These are phyloP conservation scores for Cyanoramphus novaezelandiae DNA, from an alignment of 2,113 vertebrate species.

Conservation along the genomic window DNA sequence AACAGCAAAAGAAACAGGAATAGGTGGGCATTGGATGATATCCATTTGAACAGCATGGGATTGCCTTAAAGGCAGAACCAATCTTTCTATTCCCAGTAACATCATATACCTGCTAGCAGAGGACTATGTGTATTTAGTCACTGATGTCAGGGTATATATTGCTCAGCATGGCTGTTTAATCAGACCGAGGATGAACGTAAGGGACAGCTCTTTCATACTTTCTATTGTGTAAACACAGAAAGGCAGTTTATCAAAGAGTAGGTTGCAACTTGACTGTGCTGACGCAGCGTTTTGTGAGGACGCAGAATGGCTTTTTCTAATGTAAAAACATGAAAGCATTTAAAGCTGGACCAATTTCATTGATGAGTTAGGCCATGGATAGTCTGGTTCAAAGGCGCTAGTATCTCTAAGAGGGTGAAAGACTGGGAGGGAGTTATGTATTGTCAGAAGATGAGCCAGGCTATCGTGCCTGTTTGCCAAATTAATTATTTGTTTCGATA, in stretches of 20 bases:
- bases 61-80: background rate
- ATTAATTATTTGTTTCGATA: constrained; percentile 67
- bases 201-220: background rate
- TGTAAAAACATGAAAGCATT: background rate
- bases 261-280: background rate
- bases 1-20: background rate
- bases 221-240: background rate
- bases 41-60: background rate
- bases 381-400: background rate
- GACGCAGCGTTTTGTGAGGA: background rate
- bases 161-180: background rate
- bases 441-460: constrained; percentile 52
- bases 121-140: background rate
- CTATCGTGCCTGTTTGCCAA: constrained; percentile 16
- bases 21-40: background rate
- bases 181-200: background rate
- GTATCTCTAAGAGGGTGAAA: background rate
- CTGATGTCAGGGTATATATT: background rate
- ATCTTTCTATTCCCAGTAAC: background rate
- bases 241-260: background rate
- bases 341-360: background rate
- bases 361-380: background rate
- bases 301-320: background rate
- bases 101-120: background rate
- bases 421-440: constrained; percentile 28